Conservation (phyloP, 2,797 vertebrate genomes). For the Philypnodon macrostomus region DNA sequence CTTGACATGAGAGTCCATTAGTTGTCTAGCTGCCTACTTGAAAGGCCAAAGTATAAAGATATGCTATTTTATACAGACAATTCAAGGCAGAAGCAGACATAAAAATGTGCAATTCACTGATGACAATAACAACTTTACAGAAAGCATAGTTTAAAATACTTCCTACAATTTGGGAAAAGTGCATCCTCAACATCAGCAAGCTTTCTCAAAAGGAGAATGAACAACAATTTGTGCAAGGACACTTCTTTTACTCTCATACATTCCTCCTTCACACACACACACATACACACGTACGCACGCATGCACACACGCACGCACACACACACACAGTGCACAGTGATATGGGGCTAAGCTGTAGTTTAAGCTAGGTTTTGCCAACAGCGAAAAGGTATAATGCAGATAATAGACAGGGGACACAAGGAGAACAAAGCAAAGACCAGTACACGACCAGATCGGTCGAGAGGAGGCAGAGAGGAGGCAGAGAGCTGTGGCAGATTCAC, state of each 20-base stretch:
- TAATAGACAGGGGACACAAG: conserved; percentile 56
- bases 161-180: conserved; percentile 46
- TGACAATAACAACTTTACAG: conserved; percentile 59
- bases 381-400: conserved; percentile 43
- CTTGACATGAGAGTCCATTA: conserved; percentile 62
- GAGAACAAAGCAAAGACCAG: conserved; percentile 32
- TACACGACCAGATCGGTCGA: conserved; percentile 28
- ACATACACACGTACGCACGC: conserved; percentile 38
- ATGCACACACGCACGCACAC: conserved; percentile 38
- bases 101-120: conserved; percentile 47
- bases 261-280: conserved; percentile 32
- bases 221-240: conserved; percentile 30
- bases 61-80: conserved; percentile 9
- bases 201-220: conserved; percentile 23
- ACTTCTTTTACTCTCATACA: conserved; percentile 29
- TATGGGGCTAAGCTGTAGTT: conserved; percentile 35
- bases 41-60: conserved; percentile 34
- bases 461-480: conserved; percentile 51
- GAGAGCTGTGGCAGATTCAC: conserved; percentile 50
- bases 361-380: too few species aligned
- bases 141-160: conserved; percentile 49
- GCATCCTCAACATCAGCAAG: conserved; percentile 47
- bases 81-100: conserved; percentile 51
- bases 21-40: conserved; percentile 56
- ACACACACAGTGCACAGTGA: conserved; percentile 34